Conservation (phyloP, 2,888 invertebrate species). For the Orthosia gracilis region DNA sequence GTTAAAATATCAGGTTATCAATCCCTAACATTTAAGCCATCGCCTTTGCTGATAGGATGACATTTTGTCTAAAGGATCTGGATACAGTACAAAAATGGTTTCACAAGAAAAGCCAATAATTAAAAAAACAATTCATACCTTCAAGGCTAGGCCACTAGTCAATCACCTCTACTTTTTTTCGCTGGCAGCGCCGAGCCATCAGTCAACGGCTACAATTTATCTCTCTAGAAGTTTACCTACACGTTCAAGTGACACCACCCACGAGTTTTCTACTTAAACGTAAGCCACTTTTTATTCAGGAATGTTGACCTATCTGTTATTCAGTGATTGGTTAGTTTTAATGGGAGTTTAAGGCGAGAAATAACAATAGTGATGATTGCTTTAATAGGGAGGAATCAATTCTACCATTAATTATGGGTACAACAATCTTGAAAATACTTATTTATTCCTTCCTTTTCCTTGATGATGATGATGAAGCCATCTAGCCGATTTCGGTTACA, state of each 20-base stretch:
- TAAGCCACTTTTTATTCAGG: too few species aligned
- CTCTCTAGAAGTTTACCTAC: conserved; percentile 64
- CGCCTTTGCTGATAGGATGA: background rate
- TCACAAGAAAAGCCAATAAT: background rate
- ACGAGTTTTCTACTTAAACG: conserved; percentile 72
- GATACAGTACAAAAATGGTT: background rate
- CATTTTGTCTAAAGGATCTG: background rate
- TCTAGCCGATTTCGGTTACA: background rate
- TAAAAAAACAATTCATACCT: conserved; percentile 31
- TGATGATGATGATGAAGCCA: too few species aligned
- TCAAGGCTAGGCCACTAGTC: conserved; percentile 47
- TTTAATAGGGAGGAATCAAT: too few species aligned
- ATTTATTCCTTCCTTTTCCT: too few species aligned
- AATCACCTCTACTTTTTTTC: conserved; percentile 56
- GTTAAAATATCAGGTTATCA: too few species aligned
- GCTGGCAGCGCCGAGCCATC: conserved; percentile 51
- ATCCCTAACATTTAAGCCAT: too few species aligned
- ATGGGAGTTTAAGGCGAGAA: too few species aligned
- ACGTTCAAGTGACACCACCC: conserved; percentile 57
- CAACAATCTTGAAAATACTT: too few species aligned
- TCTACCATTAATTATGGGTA: too few species aligned
- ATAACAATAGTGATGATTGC: too few species aligned
- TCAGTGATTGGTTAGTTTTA: too few species aligned
- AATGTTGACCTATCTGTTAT: too few species aligned
- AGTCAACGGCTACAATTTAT: conserved; percentile 74